Percentiles rank a stretch among this genome's conserved stretches.
Conservation (phyloP, 2,113 vertebrate species). For the Morone chrysops region DNA sequence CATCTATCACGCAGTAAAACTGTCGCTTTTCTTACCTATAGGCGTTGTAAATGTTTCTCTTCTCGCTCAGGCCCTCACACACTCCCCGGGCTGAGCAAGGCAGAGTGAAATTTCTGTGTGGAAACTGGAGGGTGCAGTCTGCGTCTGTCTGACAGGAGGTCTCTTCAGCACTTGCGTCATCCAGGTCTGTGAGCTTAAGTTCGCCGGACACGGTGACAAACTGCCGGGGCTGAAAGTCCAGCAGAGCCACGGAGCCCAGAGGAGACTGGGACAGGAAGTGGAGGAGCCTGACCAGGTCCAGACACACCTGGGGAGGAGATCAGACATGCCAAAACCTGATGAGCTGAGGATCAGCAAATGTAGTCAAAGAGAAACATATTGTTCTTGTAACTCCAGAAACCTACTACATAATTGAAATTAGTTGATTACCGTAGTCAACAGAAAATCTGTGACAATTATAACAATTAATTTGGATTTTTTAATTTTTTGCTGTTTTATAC, state of each 20-base stretch:
- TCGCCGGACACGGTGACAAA: slow-evolving; percentile 90
- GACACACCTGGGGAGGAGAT: slow-evolving; percentile 86
- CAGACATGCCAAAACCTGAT: slow-evolving; percentile 35
- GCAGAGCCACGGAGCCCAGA: slow-evolving; percentile 90
- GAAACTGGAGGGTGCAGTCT: slow-evolving; percentile 89
- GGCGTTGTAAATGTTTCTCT: slow-evolving; percentile 93
- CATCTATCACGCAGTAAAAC: slow-evolving; percentile 42
- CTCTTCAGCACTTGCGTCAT: slow-evolving; percentile 88
- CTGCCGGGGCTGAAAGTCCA: slow-evolving; percentile 95
- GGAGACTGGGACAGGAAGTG: slow-evolving; percentile 91
- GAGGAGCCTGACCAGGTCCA: slow-evolving; percentile 89
- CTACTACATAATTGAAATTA: not conserved
- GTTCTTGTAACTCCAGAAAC: not conserved
- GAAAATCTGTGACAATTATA: not conserved
- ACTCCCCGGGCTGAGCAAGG: slow-evolving; percentile 80
- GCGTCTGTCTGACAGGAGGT: slow-evolving; percentile 80
- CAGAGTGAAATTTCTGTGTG: slow-evolving; percentile 87
- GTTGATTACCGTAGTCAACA: not conserved
- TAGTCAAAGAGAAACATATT: not conserved
- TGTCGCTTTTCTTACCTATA: slow-evolving; percentile 84
- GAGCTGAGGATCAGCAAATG: slow-evolving; percentile 1
- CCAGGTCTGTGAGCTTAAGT: slow-evolving; percentile 93
- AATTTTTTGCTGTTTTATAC: not conserved
- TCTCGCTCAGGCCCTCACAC: slow-evolving; percentile 89
- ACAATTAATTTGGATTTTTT: not conserved